Conservation (phyloP, 2,113 vertebrate genomes). For the Crotalus helleri region DNA sequence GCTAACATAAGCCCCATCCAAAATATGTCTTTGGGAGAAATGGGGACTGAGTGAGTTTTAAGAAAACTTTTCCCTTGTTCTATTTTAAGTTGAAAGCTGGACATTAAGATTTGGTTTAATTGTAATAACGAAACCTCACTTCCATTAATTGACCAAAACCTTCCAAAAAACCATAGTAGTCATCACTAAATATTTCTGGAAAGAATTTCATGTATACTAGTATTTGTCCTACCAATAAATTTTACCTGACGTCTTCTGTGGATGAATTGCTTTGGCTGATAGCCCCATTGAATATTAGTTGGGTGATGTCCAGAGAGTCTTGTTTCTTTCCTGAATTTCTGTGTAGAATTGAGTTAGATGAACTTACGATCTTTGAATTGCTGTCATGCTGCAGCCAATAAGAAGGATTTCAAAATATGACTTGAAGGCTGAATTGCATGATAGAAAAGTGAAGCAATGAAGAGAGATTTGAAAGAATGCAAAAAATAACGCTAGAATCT, state of each 20-base stretch:
- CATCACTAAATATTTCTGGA: not conserved
- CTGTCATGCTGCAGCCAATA: not conserved
- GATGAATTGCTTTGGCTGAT: not conserved
- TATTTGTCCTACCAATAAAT: not conserved
- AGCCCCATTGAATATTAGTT: not conserved
- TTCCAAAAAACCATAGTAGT: not conserved
- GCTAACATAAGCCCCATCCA: not conserved
- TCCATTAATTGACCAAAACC: not conserved
- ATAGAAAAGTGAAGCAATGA: not conserved
- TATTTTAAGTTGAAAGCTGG: not conserved
- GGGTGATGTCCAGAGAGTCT: not conserved
- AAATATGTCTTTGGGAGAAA: not conserved
- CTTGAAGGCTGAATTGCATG: not conserved
- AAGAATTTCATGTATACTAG: not conserved
- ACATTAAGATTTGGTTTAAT: not conserved
- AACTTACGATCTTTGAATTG: not conserved
- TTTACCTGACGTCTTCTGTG: not conserved
- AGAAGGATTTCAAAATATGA: not conserved
- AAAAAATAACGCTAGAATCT: not conserved
- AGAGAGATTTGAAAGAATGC: not conserved
- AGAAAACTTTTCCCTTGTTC: not conserved
- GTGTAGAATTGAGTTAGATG: not conserved
- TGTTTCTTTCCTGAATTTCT: not conserved
- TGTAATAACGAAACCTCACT: not conserved
- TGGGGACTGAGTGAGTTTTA: not conserved